Conservation (phyloP, 2,797 vertebrate species). For the Aeoliscus strigatus region DNA sequence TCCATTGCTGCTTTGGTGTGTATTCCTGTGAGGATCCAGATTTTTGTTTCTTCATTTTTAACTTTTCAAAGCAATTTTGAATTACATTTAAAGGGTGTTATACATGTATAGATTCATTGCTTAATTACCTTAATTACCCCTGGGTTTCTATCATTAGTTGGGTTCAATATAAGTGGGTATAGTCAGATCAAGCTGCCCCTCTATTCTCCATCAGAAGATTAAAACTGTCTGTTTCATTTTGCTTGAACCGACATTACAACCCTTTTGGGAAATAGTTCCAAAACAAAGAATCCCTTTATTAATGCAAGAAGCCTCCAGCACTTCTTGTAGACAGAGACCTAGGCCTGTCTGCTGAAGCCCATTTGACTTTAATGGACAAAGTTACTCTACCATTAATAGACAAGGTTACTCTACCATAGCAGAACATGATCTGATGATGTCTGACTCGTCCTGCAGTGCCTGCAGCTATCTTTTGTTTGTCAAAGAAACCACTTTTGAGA, state of each 20-base stretch:
- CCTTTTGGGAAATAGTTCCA: background rate
- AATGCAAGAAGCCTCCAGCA: conserved; percentile 10
- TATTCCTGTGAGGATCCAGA: too few species aligned
- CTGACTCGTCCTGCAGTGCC: conserved; percentile 24
- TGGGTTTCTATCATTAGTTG: too few species aligned
- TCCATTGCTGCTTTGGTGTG: too few species aligned
- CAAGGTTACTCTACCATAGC: conserved; percentile 18
- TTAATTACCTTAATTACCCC: too few species aligned
- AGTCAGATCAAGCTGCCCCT: background rate
- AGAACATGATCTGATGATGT: conserved; percentile 25
- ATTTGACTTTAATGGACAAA: conserved; percentile 26
- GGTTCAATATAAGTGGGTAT: too few species aligned
- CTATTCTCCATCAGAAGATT: background rate
- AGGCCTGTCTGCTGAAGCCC: conserved; percentile 12
- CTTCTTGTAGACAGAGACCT: conserved; percentile 1
- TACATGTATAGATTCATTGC: too few species aligned
- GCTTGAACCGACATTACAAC: too few species aligned
- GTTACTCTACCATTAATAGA: conserved; percentile 27
- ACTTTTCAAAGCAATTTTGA: too few species aligned
- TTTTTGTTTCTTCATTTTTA: too few species aligned
- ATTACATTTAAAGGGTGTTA: too few species aligned
- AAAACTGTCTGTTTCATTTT: conserved; percentile 5
- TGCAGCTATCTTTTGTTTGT: conserved; percentile 22
- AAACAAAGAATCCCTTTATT: conserved; percentile 10
- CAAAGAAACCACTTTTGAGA: conserved; percentile 12